Conservation (phyloP, 1,140 invertebrate genomes). For the Melitaea cinxia region DNA sequence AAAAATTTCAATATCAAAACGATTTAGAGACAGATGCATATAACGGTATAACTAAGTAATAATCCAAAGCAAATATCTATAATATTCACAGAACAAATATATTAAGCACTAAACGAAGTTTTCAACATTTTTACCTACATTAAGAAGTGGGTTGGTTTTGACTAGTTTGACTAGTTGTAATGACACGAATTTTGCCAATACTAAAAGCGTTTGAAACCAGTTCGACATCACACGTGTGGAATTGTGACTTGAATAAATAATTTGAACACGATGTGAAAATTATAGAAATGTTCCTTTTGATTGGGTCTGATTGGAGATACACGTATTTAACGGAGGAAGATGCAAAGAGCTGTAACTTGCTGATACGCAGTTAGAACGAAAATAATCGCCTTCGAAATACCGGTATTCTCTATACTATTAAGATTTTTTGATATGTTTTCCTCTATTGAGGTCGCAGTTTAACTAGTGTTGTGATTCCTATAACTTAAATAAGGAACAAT, state of each 20-base stretch:
- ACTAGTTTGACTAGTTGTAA: slow-evolving; percentile 67
- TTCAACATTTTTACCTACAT: slow-evolving; percentile 38
- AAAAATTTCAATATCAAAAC: background rate
- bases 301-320: background rate
- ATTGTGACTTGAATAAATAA: slow-evolving; percentile 61
- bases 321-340: background rate
- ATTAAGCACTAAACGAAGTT: slow-evolving; percentile 20
- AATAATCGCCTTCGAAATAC: too few relatives aligned
- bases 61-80: slow-evolving; percentile 20
- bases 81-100: slow-evolving; percentile 24
- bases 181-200: slow-evolving; percentile 71
- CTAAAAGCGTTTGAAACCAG: slow-evolving; percentile 55
- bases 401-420: too few relatives aligned
- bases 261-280: slow-evolving; percentile 52
- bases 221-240: slow-evolving; percentile 60
- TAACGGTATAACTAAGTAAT: slow-evolving; percentile 2
- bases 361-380: too few relatives aligned
- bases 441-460: too few relatives aligned
- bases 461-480: too few relatives aligned
- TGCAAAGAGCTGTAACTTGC: too few relatives aligned
- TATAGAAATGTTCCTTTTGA: background rate
- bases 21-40: background rate
- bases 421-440: too few relatives aligned
- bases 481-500: too few relatives aligned
- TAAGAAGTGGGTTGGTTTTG: slow-evolving; percentile 64